Base-by-base conservation (phyloP, 2,797 vertebrate genomes). In the Steatocranus sp. region DNA sequence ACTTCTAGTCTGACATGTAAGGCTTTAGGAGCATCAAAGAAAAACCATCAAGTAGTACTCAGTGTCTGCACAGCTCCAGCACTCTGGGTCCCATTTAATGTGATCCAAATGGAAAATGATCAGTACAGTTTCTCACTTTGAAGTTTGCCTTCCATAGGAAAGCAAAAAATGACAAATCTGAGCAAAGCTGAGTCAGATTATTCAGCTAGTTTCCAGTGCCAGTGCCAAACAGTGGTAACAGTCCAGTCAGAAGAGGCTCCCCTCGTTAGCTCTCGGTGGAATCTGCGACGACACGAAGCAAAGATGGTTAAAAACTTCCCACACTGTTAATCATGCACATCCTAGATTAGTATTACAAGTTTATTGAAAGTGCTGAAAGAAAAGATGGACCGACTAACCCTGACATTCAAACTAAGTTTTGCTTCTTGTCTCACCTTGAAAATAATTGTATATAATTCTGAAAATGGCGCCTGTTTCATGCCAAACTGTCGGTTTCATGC, bases 181-280 rank as follows among this genome's bases (percentile, higher is more conserved):
- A 3, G 36, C 73, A 43, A 18, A 58, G 1, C 68, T n/a, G 41
- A 48, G 54, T 75, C 46, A 8, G 51, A 34, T 92, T 77, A 89
- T 53, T 90, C 77, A 1, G 73, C 77, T 30, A 11, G 41, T 9
- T 88, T 86, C 94, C 93, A 93, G 76, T 82, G 85, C 89, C 91
- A 92, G 84, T 94, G 93, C 94, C 92, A 94, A 50, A 94, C 76
- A 2, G 86, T 92, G 0, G 81, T 92, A 73, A 93, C 86, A 2
- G n/a, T 92, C 93, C 92, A 93, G 41, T 93, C 91, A 3, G 86
- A 86, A n/a, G 76, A 66, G 2, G 85, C 86, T 17, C 90, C 89
- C 0, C 2, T 61, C 5, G 80, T 92, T 54, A 93, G 54, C 80
- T 93, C 93, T 10, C 86, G 11, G 5, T 87, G 78, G 85, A 95